Conservation (phyloP, 2,113 vertebrate species). For the Bothrops jararaca region DNA sequence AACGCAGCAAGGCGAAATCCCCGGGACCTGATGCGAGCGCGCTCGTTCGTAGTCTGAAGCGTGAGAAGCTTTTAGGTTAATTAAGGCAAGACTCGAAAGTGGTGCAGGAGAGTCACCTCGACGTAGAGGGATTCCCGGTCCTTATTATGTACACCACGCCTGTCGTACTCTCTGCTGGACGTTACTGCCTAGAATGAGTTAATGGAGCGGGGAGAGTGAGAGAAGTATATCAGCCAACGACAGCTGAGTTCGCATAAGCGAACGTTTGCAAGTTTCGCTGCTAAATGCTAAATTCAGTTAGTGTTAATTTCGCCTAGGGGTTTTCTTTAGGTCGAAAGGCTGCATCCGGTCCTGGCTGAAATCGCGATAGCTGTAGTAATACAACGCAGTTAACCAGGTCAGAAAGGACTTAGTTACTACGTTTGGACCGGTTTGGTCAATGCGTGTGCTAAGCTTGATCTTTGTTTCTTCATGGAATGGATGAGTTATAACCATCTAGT, state of each 20-base stretch:
- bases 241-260: neutral
- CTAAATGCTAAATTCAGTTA: neutral
- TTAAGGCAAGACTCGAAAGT: neutral
- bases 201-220: neutral
- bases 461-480: neutral
- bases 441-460: neutral
- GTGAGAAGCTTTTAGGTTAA: neutral
- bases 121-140: neutral
- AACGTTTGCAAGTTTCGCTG: neutral
- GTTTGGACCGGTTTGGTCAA: neutral
- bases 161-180: neutral
- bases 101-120: neutral
- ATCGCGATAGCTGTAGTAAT: neutral
- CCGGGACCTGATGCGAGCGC: neutral
- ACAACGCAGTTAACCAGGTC: neutral
- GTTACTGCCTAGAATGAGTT: neutral
- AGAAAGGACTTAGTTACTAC: neutral
- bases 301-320: neutral
- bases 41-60: neutral
- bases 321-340: neutral
- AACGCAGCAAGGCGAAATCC: neutral
- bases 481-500: neutral
- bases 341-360: neutral
- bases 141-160: neutral
- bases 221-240: neutral